Conservation (phyloP, 1,140 invertebrate species). For the Physella acuta region DNA sequence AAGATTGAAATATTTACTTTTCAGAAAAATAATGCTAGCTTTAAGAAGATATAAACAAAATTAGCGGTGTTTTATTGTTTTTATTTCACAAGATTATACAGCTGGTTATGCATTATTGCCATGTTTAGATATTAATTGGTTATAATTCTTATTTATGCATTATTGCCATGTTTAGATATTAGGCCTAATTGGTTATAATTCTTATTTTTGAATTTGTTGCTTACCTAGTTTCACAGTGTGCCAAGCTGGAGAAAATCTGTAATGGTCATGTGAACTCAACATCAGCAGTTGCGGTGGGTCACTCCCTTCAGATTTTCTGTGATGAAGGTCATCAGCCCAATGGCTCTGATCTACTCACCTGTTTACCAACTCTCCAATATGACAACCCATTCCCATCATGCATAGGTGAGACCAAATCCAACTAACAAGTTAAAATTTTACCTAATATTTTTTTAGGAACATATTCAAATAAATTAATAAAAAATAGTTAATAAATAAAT, state of each 20-base stretch:
- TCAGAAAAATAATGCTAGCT: neutral
- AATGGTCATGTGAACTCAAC: neutral
- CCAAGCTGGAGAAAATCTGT: neutral
- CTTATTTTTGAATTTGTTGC: too few relatives aligned
- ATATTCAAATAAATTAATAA: too few relatives aligned
- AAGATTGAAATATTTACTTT: slow-evolving; percentile 19
- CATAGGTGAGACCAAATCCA: slow-evolving; percentile 6
- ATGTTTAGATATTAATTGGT: neutral
- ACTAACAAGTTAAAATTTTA: neutral
- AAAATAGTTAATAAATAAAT: neutral
- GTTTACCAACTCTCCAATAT: neutral
- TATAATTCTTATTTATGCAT: neutral
- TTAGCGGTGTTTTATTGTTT: neutral
- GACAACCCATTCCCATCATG: slow-evolving; percentile 2
- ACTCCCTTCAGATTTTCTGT: slow-evolving; percentile 1
- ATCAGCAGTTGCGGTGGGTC: neutral
- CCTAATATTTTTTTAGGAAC: neutral
- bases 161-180: neutral
- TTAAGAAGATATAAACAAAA: neutral
- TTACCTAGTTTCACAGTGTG: slow-evolving; percentile 9
- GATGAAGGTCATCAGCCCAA: slow-evolving; percentile 4
- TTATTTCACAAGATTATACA: neutral
- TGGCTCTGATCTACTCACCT: slow-evolving; percentile 14
- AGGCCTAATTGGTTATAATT: too few relatives aligned
- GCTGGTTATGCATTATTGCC: neutral